A percentile compares a stretch with the other conserved stretches of the same genome.
phyloP scores from a whole-genome alignment of 2,797 vertebrate species.

The Streptopelia turtur region DNA sequence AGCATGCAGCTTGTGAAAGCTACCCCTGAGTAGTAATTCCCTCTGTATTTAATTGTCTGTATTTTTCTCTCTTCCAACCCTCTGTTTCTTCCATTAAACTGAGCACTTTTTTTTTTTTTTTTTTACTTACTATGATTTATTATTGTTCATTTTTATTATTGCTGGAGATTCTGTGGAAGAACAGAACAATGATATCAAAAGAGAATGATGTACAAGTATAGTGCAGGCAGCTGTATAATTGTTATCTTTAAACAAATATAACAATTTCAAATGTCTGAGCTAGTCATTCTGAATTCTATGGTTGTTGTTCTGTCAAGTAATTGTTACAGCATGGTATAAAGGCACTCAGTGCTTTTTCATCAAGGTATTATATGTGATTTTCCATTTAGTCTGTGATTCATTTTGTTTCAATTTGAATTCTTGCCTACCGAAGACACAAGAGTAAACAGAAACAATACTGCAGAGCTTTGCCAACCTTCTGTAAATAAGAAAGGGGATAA shows the following conservation, averaged over 20 bases:
- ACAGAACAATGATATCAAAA: background rate
- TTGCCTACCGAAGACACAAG: background rate
- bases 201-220: background rate
- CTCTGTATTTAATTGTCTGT: background rate
- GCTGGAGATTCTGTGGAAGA: background rate
- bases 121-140: background rate
- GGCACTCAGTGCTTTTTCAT: background rate
- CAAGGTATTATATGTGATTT: background rate
- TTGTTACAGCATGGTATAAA: background rate
- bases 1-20: background rate
- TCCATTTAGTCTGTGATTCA: background rate
- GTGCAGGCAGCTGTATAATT: background rate
- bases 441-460: background rate
- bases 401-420: background rate
- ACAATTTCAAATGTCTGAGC: background rate
- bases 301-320: background rate
- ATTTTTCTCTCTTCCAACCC: fast-evolving
- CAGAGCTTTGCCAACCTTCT: background rate
- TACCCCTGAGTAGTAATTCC: background rate
- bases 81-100: background rate
- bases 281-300: background rate
- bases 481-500: background rate
- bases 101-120: background rate
- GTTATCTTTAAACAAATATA: background rate
- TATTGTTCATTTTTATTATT: background rate